These are phyloP conservation scores for Arctopsyche grandis DNA, from an alignment of 1,140 invertebrate genomes.

Conservation along the genomic window DNA sequence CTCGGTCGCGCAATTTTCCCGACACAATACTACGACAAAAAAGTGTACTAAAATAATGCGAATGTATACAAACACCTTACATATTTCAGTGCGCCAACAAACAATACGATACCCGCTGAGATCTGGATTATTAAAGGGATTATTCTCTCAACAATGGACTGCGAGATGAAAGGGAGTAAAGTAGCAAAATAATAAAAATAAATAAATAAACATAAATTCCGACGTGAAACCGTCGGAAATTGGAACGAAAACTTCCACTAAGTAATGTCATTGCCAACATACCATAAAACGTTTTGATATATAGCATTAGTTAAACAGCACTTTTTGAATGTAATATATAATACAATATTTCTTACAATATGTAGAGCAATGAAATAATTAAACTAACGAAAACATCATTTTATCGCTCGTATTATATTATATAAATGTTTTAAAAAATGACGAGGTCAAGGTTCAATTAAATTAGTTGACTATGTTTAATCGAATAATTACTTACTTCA, in stretches of 20 bases:
- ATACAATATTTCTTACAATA: not conserved
- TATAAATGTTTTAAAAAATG: no score
- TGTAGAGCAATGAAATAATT: no score
- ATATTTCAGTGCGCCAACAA: conserved; percentile 20
- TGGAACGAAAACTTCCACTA: conserved; percentile 13
- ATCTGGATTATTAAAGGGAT: conserved; percentile 24
- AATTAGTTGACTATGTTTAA: no score
- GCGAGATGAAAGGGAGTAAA: conserved; percentile 7
- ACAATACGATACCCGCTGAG: conserved; percentile 24
- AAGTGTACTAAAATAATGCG: not conserved
- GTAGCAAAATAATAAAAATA: not conserved
- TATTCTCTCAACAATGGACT: conserved; percentile 25
- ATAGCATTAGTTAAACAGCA: not conserved
- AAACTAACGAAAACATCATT: no score
- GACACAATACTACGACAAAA: not conserved
- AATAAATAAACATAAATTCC: not conserved
- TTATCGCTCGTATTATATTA: no score
- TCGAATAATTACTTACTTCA: no score
- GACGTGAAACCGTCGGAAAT: not conserved
- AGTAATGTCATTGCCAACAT: not conserved
- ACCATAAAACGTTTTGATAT: not conserved
- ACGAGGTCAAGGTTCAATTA: no score
- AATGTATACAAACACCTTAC: not conserved
- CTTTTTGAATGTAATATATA: not conserved
- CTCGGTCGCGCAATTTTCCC: not conserved